phyloP scores from a whole-genome alignment of 2,888 invertebrate species.

The Tachina lurida region DNA sequence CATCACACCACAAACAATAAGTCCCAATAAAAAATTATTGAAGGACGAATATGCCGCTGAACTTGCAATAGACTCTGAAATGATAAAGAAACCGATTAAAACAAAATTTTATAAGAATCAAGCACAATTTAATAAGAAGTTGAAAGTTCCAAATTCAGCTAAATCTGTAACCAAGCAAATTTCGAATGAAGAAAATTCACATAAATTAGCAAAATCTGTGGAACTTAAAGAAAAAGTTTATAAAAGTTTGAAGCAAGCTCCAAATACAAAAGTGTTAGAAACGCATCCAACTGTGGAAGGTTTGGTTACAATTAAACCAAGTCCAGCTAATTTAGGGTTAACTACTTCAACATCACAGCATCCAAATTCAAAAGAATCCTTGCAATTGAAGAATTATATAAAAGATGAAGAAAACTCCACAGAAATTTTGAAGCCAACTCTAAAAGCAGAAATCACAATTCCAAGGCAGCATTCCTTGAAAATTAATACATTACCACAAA shows the following conservation, averaged over 20 bases:
- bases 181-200: not conserved
- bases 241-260: not conserved
- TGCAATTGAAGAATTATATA: too few species aligned
- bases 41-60: slow-evolving; percentile 1
- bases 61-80: not conserved
- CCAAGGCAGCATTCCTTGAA: not conserved
- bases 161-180: slow-evolving; percentile 1
- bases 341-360: too few species aligned
- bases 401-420: not conserved
- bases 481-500: not conserved
- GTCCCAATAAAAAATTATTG: not conserved
- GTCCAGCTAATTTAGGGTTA: too few species aligned
- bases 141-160: slow-evolving; percentile 15
- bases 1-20: slow-evolving; percentile 58
- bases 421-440: not conserved
- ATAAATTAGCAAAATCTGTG: not conserved
- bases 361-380: too few species aligned
- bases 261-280: not conserved
- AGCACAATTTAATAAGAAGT: slow-evolving; percentile 43
- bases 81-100: slow-evolving; percentile 19
- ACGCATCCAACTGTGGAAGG: too few species aligned
- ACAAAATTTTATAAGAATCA: slow-evolving; percentile 29
- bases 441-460: not conserved
- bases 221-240: not conserved
- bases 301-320: too few species aligned